phyloP scores from a whole-genome alignment of 2,113 vertebrate species.

The Antechinus stuartii region DNA sequence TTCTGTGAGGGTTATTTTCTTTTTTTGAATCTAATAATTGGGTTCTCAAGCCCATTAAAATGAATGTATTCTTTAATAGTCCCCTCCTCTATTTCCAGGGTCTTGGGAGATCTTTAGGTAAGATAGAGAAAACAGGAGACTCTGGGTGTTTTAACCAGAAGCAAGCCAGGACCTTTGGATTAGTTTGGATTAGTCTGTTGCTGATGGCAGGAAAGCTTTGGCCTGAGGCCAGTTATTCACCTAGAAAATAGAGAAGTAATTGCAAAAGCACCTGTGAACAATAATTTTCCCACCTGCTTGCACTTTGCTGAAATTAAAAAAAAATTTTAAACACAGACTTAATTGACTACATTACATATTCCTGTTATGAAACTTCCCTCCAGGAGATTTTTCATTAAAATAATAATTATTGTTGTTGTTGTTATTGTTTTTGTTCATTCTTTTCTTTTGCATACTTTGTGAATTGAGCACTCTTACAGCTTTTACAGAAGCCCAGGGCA shows the following conservation, averaged over 20 bases:
- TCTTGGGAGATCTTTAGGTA: slow-evolving; percentile 70
- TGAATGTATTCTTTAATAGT: not conserved
- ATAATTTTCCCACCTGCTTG: slow-evolving; percentile 80
- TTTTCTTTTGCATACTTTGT: slow-evolving; percentile 57
- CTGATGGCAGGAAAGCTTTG: slow-evolving; percentile 73
- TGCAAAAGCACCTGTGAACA: slow-evolving; percentile 79
- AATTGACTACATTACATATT: slow-evolving; percentile 79
- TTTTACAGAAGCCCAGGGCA: slow-evolving; percentile 49
- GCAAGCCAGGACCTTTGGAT: slow-evolving; percentile 70
- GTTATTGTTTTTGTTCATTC: slow-evolving; percentile 29
- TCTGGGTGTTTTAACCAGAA: slow-evolving; percentile 73
- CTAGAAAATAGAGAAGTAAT: slow-evolving; percentile 80
- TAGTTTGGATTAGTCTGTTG: slow-evolving; percentile 79
- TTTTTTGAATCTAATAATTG: not conserved
- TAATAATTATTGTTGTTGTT: not conserved
- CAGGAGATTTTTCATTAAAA: slow-evolving; percentile 66
- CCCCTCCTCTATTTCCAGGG: slow-evolving; percentile 68
- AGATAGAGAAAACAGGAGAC: slow-evolving; percentile 69
- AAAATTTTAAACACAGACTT: slow-evolving; percentile 79
- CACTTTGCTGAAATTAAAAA: slow-evolving; percentile 77
- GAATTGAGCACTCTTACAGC: slow-evolving; percentile 68
- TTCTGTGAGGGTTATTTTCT: slow-evolving; percentile 22
- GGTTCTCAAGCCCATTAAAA: not conserved
- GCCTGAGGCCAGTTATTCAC: slow-evolving; percentile 72
- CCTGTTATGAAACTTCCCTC: slow-evolving; percentile 79